phyloP scores from a whole-genome alignment of 92 coral and sea anemone genomes.

The Zoanthus sociatus region DNA sequence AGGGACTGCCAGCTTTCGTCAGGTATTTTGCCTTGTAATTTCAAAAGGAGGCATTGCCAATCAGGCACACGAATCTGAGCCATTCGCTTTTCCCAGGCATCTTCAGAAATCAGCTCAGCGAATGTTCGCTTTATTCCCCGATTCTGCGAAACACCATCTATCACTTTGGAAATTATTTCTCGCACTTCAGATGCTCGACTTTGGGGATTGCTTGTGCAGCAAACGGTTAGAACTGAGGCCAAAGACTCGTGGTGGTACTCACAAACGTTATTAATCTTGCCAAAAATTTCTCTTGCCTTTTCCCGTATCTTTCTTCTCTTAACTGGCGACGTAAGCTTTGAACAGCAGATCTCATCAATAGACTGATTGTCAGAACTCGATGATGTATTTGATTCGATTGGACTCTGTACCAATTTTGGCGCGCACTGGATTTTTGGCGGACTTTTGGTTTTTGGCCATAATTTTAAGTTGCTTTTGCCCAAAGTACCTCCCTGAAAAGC shows the following conservation, averaged over 20 bases:
- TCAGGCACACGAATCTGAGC: conserved; percentile 10
- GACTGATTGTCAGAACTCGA: conserved; percentile 20
- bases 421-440: not conserved
- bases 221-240: conserved; percentile 1
- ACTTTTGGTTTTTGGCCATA: not conserved
- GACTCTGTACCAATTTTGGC: not conserved
- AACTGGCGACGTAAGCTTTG: conserved; percentile 29
- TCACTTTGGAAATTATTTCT: not conserved
- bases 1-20: conserved; percentile 15
- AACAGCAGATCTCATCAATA: not conserved
- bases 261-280: not conserved
- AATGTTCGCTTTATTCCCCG: conserved; percentile 14
- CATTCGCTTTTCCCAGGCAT: conserved; percentile 16
- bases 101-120: conserved; percentile 15
- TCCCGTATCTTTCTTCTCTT: conserved; percentile 21
- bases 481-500: not conserved
- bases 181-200: not conserved
- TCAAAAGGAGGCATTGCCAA: conserved; percentile 4
- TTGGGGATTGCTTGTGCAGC: not conserved
- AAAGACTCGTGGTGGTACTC: conserved; percentile 3
- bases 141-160: conserved; percentile 8
- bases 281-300: conserved; percentile 10
- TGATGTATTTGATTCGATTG: not conserved
- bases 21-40: conserved; percentile 10
- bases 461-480: not conserved